These are phyloP conservation scores for Limnothrissa miodon DNA, from an alignment of 2,113 vertebrate species.

Conservation along the genomic window DNA sequence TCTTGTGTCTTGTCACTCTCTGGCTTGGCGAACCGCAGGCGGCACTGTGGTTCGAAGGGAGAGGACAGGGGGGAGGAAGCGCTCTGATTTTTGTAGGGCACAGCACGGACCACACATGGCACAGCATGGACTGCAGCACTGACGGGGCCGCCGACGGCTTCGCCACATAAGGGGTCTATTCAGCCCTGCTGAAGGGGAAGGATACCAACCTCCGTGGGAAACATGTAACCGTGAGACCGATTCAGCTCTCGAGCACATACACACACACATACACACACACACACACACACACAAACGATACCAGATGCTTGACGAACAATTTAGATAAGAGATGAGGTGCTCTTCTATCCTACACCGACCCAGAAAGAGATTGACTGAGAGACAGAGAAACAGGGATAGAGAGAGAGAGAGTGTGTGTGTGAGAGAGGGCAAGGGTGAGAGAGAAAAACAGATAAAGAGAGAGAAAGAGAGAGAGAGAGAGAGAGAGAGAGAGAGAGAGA, in stretches of 20 bases:
- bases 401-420: not conserved
- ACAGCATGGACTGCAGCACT: not conserved
- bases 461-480: not conserved
- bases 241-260: not conserved
- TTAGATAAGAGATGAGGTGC: constrained; percentile 12
- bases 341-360: not conserved
- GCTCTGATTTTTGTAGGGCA: not conserved
- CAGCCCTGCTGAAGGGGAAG: not conserved
- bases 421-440: not conserved
- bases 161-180: constrained; percentile 7
- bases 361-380: not conserved
- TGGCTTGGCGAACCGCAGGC: constrained; percentile 51
- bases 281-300: constrained; percentile 5
- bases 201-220: constrained; percentile 10
- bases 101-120: not conserved
- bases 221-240: constrained; percentile 13
- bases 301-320: constrained; percentile 8
- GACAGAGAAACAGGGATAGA: not conserved
- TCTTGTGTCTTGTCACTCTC: constrained; percentile 56
- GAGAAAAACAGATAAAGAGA: not conserved
- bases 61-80: not conserved
- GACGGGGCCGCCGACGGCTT: not conserved
- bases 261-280: not conserved
- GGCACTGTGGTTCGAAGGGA: constrained; percentile 29
- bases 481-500: not conserved